Base-by-base conservation (phyloP, 2,888 invertebrate genomes). In the Drosophila mimica region DNA sequence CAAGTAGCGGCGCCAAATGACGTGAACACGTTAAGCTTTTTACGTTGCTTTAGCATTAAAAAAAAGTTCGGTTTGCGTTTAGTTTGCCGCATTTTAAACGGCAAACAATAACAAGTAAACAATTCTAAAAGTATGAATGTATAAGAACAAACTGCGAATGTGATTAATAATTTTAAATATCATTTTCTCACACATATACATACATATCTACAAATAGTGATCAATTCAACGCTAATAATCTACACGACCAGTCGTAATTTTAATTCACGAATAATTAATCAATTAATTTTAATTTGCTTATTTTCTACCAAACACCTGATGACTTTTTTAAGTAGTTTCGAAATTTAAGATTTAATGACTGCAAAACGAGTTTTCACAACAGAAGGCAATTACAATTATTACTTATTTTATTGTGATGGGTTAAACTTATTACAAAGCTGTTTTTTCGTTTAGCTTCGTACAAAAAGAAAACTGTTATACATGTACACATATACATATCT, bases 21-120 rank as follows among this genome's bases (percentile, higher is more conserved):
- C 59, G 66, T 40, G 54, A 51, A n/a, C 61, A 48, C 46, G 15
- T 53, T 46, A 49, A 20, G 58, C 51, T 70, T 60, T 66, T 51
- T 11, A 46, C 34, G 46, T 17, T 40, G 15, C 13, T 4, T 59
- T 28, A 70, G 48, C 43, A 59, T 28, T n/a, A 56, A 54, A 40
- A 25, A 60, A 40, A 36, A 60, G 43, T 43, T 30, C n/a, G 34
- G 30, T n/a, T 20, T 28, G n/a, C 6, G 3, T 3, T 43, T 34
- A n/a, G 43, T 43, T 57, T 57, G n/a, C 46, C 46, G 43, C 20
- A 43, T 43, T 43, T 25, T 36, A 8, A 28, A 25, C 28, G 28
- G 1, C 54, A 53, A 53, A 34, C 52, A 52, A 52, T 8, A 46
- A 46, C 20, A 25, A n/a, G 15, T 25, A 15, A 53, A 25, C 15